These are phyloP conservation scores for Mormyrus lacerda DNA, from an alignment of 2,113 vertebrate species.

Conservation along the genomic window DNA sequence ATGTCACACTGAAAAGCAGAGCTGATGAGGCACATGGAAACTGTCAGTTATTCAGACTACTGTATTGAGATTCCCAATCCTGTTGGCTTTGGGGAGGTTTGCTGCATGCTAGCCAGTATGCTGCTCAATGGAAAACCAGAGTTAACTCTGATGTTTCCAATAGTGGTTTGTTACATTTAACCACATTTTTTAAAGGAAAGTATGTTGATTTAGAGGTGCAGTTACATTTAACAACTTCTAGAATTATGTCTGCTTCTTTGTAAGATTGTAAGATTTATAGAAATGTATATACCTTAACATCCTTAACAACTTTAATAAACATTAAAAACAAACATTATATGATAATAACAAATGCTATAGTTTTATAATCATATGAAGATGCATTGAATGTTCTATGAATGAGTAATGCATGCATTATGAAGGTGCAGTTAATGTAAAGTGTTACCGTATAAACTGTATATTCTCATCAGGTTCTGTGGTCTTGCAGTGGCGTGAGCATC, in stretches of 20 bases:
- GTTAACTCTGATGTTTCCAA: constrained; percentile 8
- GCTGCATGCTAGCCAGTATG: not conserved
- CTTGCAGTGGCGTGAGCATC: not conserved
- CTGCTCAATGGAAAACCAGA: not conserved
- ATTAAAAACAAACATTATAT: not conserved
- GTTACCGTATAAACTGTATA: not conserved
- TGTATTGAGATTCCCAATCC: not conserved
- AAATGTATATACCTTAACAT: too few relatives aligned
- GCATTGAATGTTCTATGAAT: too few relatives aligned
- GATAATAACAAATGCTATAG: not conserved
- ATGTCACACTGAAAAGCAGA: not conserved
- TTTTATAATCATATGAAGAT: too few relatives aligned
- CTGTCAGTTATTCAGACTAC: not conserved
- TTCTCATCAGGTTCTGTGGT: not conserved
- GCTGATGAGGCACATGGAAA: not conserved
- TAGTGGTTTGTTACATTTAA: not conserved
- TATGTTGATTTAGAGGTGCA: not conserved
- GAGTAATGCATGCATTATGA: too few relatives aligned
- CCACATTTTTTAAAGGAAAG: not conserved
- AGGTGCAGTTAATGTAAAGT: not conserved
- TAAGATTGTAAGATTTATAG: not conserved
- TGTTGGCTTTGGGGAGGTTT: not conserved
- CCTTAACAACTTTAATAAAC: too few relatives aligned
- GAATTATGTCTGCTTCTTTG: not conserved
- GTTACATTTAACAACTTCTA: constrained; percentile 3